Conservation (phyloP, 2,797 vertebrate species). For the Rhynchotus rufescens region DNA sequence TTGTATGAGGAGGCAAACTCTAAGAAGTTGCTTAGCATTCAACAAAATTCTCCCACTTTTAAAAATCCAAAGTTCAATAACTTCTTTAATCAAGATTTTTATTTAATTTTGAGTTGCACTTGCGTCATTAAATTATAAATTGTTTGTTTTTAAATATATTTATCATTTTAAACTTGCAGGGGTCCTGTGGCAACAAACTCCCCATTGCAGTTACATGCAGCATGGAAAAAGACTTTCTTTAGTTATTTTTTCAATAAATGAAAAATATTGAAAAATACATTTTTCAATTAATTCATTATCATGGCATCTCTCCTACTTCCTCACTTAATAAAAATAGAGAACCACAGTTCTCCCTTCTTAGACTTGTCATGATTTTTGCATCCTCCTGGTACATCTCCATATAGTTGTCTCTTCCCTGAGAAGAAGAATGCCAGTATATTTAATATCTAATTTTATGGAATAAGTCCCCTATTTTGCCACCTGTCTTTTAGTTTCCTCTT, state of each 20-base stretch:
- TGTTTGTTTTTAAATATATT: neutral
- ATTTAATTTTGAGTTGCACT: accelerated
- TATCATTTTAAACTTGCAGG: neutral
- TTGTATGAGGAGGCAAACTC: neutral
- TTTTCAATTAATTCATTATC: no score
- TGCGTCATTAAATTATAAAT: neutral
- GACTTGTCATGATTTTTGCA: neutral
- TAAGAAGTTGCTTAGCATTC: neutral
- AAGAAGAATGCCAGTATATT: accelerated
- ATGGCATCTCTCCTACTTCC: neutral
- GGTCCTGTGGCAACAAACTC: neutral
- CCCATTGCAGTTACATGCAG: accelerated
- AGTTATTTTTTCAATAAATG: neutral
- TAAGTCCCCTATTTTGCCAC: neutral
- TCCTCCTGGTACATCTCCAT: neutral
- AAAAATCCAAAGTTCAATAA: neutral
- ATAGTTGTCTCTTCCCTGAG: neutral
- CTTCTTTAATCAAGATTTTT: neutral
- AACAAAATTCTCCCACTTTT: neutral
- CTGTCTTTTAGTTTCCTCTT: neutral
- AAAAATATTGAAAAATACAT: neutral
- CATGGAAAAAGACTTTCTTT: neutral
- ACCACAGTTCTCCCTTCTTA: neutral
- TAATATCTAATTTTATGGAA: neutral
- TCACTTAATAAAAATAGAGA: neutral